Base-by-base conservation (phyloP, 2,797 vertebrate genomes). In the Smutsia gigantea region DNA sequence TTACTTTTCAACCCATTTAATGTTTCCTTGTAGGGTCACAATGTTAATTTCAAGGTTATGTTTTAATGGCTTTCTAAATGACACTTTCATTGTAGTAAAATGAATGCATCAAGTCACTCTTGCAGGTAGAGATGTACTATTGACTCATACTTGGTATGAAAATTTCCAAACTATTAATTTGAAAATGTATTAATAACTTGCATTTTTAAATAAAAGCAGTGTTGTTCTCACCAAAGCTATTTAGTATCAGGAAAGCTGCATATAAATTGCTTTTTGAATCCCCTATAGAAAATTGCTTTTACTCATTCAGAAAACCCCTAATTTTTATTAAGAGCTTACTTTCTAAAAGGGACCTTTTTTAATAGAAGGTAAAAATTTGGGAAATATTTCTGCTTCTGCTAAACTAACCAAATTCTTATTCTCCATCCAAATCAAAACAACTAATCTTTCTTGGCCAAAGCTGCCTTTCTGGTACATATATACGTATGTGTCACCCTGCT, bases 1-100 rank as follows among this genome's bases (percentile, higher is more conserved):
- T 98, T 97, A 92, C 87, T 96, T 98, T 98, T 97, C 87, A 95
- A 18, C 77, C 69, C 86, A 93, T 96, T 97, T 94, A 96, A 90
- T 95, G 97, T 93, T 98, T 97, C 96, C 90, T 97, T 97, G 63
- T 90, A 96, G 97, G 93, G 92, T 98, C 93, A 89, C 7, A 7
- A 75, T 96, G 97, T 98, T 98, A 97, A 98, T 97, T 98, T 98
- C 97, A 97, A 98, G 97, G 96, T 97, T 98, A 85, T 59, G 25
- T 97, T 98, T 98, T 97, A 97, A 97, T 96, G 95, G 94, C 98
- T 95, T 98, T 98, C 95, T 92, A 97, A 98, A 89, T 95, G 97
- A 97, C 61, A 93, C 86, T 96, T 90, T 59, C 79, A 93, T 83
- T 97, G 95, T 90, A 34, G 27, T 75, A 93, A 97, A 97, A 1